Evolutionary conservation across 2,113 vertebrate genomes (phyloP).

Genomic region (Pseudolaguvia tuberculata): DNA sequence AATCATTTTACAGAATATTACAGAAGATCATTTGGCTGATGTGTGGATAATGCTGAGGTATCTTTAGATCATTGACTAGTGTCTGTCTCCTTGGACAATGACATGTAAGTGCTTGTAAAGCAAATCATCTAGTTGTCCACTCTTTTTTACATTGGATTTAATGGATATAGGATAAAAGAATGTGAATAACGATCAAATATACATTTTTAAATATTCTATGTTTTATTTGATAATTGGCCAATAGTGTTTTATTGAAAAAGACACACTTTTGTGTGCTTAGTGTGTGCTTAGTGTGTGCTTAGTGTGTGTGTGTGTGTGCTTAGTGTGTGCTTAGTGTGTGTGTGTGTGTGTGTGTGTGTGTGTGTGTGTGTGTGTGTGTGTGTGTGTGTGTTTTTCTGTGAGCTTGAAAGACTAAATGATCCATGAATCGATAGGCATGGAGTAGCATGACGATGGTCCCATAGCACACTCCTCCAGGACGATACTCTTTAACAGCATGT

Average conservation of each 20-base stretch:
- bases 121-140: neutral
- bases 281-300: neutral
- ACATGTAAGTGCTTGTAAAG: neutral
- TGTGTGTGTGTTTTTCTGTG: slow-evolving; percentile 29
- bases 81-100: slow-evolving; percentile 14
- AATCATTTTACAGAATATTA: slow-evolving; percentile 6
- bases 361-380: neutral
- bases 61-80: slow-evolving; percentile 1
- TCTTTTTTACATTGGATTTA: neutral
- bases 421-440: slow-evolving; percentile 42
- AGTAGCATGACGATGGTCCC: slow-evolving; percentile 35
- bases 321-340: neutral
- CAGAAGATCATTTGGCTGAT: slow-evolving; percentile 14
- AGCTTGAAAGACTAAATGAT: slow-evolving; percentile 45
- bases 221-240: neutral
- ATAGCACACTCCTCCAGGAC: slow-evolving; percentile 43
- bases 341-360: too few relatives aligned
- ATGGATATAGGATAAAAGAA: neutral
- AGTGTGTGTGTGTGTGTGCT: neutral
- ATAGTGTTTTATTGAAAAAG: neutral
- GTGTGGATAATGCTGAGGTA: slow-evolving; percentile 1
- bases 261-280: too few relatives aligned
- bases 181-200: neutral
- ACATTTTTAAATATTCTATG: neutral
- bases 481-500: slow-evolving; percentile 49